phyloP scores from a whole-genome alignment of 2,797 vertebrate genomes.

The Cryptoblepharus egeriae region DNA sequence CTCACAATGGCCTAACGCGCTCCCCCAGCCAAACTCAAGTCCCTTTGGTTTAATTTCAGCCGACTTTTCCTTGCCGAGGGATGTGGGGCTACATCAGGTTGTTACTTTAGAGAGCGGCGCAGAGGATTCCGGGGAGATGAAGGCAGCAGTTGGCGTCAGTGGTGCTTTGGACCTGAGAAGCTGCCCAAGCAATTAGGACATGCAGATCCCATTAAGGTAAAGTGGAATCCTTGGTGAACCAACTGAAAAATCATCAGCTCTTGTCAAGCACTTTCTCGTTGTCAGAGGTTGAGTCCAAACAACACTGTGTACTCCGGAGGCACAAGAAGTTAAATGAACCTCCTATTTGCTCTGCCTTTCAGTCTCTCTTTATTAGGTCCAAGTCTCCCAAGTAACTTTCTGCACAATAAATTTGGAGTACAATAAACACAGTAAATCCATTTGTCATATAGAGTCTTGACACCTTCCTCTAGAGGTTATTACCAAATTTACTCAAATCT shows the following conservation, averaged over 20 bases:
- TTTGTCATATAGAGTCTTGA: neutral
- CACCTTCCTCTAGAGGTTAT: neutral
- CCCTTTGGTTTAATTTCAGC: constrained; percentile 51
- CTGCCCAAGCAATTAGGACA: accelerated
- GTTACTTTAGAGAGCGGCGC: neutral
- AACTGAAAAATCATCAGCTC: neutral
- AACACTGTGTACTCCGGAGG: neutral
- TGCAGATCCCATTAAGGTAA: neutral
- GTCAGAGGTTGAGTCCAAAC: neutral
- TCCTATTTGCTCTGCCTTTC: neutral
- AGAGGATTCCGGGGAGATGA: neutral
- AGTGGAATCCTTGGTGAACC: neutral
- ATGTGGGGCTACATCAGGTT: too few species aligned
- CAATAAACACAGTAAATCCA: too few species aligned
- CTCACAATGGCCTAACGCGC: constrained; percentile 51
- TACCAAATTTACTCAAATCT: too few species aligned
- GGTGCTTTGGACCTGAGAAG: accelerated
- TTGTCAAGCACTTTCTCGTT: neutral
- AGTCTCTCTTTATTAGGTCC: neutral
- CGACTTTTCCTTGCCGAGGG: neutral
- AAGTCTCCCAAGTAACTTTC: neutral
- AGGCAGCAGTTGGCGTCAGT: accelerated
- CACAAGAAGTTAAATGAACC: neutral
- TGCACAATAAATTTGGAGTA: neutral
- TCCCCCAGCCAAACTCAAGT: constrained; percentile 56